A percentile compares a stretch with the other conserved stretches of the same genome.
Evolutionary conservation across 2,888 invertebrate genomes (phyloP).

Genomic region (Tipula lateralis): DNA sequence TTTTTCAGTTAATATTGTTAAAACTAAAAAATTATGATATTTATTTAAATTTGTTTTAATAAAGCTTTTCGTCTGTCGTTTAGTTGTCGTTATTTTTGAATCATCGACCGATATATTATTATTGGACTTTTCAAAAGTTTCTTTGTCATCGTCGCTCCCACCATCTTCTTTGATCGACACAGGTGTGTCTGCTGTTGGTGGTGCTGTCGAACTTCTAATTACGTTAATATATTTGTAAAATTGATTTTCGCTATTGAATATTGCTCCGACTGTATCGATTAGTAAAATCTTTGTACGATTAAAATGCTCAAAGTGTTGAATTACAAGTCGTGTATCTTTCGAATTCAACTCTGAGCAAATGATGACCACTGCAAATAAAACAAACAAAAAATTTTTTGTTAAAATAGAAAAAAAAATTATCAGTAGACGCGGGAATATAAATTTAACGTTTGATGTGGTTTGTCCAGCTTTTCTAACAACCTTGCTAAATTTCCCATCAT

Average conservation of each 20-base stretch:
- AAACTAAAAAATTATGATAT: slow-evolving; percentile 43
- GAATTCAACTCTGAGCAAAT: slow-evolving; percentile 35
- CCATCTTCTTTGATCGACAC: not conserved
- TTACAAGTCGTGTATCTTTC: slow-evolving; percentile 31
- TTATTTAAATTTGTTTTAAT: slow-evolving; percentile 30
- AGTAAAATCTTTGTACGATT: slow-evolving; percentile 45
- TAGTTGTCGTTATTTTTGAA: not conserved
- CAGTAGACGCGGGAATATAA: too few species aligned
- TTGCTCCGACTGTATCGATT: slow-evolving; percentile 47
- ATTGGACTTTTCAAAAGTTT: not conserved
- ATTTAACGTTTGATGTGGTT: too few species aligned
- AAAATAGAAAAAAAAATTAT: too few species aligned
- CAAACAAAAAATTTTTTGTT: not conserved
- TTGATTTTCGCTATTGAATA: slow-evolving; percentile 46
- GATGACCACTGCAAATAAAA: slow-evolving; percentile 33
- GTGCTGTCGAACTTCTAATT: slow-evolving; percentile 36
- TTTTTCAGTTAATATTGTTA: slow-evolving; percentile 48
- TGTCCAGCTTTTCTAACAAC: too few species aligned
- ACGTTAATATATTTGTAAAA: slow-evolving; percentile 46
- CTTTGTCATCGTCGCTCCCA: not conserved
- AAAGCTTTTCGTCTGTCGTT: slow-evolving; percentile 2
- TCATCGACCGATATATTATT: not conserved
- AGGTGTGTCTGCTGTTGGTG: not conserved
- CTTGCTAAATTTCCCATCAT: too few species aligned
- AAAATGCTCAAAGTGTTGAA: slow-evolving; percentile 32